Evolutionary conservation across 2,888 invertebrate genomes (phyloP).

Genomic region (Suillia variegata): DNA sequence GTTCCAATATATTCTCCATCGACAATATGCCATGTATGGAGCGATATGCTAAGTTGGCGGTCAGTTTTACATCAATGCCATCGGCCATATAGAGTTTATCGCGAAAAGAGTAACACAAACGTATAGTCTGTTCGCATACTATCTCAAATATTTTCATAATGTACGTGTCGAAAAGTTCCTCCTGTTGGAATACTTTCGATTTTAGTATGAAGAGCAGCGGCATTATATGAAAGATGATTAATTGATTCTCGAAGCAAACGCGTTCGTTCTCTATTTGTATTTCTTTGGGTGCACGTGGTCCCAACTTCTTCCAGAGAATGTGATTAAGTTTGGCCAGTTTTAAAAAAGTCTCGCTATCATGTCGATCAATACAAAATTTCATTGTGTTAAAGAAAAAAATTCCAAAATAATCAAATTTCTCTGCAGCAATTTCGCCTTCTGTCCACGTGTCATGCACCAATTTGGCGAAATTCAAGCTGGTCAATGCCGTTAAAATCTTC

Average conservation of each 20-base stretch:
- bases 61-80: constrained; percentile 28
- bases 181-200: constrained; percentile 34
- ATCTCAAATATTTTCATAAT: constrained; percentile 66
- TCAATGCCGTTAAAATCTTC: constrained; percentile 47
- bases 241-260: constrained; percentile 65
- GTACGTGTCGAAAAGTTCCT: constrained; percentile 66
- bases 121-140: constrained; percentile 69
- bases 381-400: constrained; percentile 58
- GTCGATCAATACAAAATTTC: constrained; percentile 55
- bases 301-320: constrained; percentile 60
- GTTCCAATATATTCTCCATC: constrained; percentile 64
- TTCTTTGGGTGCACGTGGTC: constrained; percentile 51
- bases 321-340: constrained; percentile 60
- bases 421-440: constrained; percentile 37
- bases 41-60: constrained; percentile 53
- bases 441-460: constrained; percentile 54
- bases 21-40: constrained; percentile 57
- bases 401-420: constrained; percentile 54
- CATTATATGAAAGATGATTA: constrained; percentile 68
- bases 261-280: constrained; percentile 55
- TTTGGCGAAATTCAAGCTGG: constrained; percentile 50
- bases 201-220: constrained; percentile 66
- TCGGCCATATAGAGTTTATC: constrained; percentile 54
- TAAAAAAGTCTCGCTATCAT: constrained; percentile 51
- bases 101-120: constrained; percentile 67